These are phyloP conservation scores for Indicator maculatus DNA, from an alignment of 2,113 vertebrate species.

Conservation along the genomic window DNA sequence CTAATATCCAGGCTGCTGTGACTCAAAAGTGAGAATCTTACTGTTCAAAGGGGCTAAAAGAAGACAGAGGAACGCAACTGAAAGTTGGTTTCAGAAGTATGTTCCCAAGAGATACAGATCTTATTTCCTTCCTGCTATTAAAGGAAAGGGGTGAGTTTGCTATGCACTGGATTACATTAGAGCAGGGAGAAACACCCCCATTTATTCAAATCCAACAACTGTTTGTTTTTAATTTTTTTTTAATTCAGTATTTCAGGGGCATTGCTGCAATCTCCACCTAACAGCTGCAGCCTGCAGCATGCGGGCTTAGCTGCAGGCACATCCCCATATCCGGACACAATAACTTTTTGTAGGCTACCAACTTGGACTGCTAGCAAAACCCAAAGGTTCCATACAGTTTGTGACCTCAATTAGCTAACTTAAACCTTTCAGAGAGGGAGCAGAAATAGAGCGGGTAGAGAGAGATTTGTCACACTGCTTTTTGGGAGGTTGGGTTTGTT, in stretches of 20 bases:
- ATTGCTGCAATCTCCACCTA: not conserved
- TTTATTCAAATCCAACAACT: not conserved
- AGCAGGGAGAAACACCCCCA: not conserved
- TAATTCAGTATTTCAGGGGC: not conserved
- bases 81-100: not conserved
- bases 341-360: not conserved
- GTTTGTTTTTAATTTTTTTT: not conserved
- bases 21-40: not conserved
- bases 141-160: not conserved
- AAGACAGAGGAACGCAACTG: not conserved
- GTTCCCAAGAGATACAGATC: conserved; percentile 35
- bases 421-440: not conserved
- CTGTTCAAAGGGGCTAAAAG: not conserved
- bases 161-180: not conserved
- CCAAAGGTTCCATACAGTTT: not conserved
- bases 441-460: not conserved
- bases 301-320: not conserved
- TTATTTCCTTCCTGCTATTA: conserved; percentile 37
- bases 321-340: not conserved
- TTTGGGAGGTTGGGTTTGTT: not conserved
- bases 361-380: not conserved
- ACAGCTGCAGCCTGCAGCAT: not conserved
- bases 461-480: not conserved
- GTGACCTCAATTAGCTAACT: not conserved
- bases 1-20: not conserved